Base-by-base conservation (phyloP, 2,888 invertebrate genomes). In the Callinectes sapidus region DNA sequence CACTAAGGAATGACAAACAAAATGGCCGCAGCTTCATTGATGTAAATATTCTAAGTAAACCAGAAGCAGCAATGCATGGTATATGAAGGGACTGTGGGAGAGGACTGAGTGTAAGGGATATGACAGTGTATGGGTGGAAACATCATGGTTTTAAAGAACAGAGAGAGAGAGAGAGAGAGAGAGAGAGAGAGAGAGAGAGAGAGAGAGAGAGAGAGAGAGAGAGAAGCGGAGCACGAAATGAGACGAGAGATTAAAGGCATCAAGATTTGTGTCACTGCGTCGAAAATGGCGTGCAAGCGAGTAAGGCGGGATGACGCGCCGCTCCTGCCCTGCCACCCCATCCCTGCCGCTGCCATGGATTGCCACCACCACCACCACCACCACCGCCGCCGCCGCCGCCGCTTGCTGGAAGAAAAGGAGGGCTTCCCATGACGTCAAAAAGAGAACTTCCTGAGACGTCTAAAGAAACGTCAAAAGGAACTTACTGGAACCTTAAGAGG, bases 111-210 rank as follows among this genome's bases (percentile, higher is more conserved):
- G 23, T 3, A 61, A 23, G 23, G 61, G 23, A 6, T 23, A 61
- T 16, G 23, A 18, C 18, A 61, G 61, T 23, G 61, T n/a, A n/a
- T 23, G 18, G 23, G 61, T 23, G 61, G 55, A 18, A 28, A 23
- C 23, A 71, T 71, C 28, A 71, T 28, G 71, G 71, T 6, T n/a
- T 71, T 32, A 61, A 23, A 61, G 61, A 18, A 23, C 16, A 61
- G 81, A 23, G 35, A 81, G 81, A 81, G 81, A 81, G 81, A 81
- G 81, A 81, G 81, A 81, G 81, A 81, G 81, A 81, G 81, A 81
- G 81, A 81, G 81, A 81, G 81, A 81, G 81, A 81, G 81, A 81
- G 81, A 81, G 81, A 81, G 81, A 81, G 81, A 81, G 81, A 81
- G 81, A 81, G 81, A 81, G 81, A 81, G 81, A 81, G 81, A 35